Base-by-base conservation (phyloP, 2,797 vertebrate genomes). In the Ctenochaetus hawaiiensis region DNA sequence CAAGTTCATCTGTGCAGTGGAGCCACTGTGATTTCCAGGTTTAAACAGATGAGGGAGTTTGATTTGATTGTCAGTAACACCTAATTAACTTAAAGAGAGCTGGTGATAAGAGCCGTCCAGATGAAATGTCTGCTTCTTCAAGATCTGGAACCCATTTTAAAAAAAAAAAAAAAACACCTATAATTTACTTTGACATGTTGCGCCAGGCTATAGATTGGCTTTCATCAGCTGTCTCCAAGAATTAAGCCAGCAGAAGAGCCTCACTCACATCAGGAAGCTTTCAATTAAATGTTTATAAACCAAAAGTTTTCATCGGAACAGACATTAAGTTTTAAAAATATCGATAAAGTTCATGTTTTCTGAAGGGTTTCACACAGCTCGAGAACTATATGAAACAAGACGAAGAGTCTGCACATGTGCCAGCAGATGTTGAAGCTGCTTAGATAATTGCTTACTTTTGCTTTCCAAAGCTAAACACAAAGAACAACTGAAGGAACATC, bases 101-200 rank as follows among this genome's bases (percentile, higher is more conserved):
- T 82, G 81, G 74, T 78, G 59, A 82, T 80, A 49, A 45, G 26
- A 75, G 67, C 22, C 44, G 22, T 75, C 51, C 56, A 63, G 77
- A 78, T 87, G 45, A 84, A 84, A 84, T 56, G 67, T 79, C 85
- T 79, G 72, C 79, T 79, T 77, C 67, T 18, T 2, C 80, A 87
- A 87, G 90, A 91, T 90, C 81, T 93, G 91, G 83, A 75, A 51
- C 18, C 6, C 2, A 75, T 87, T 77, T 74, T 37, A 4, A 4
- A 3, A 30, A 30, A 30, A n/a, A 30, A n/a, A 72, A 13, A 30
- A 67, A 37, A 39, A 78, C 8, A 54, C 47, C 51, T 41, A 48
- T 43, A 5, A 12, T 82, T 75, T 63, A 79, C 75, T 75, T 80
- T 51, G 71, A 73, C 59, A 45, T 74, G 59, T n/a, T 80, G 73